Percentiles rank a stretch among this genome's conserved stretches.
phyloP scores from a whole-genome alignment of 2,797 vertebrate species.

The Alfaro cultratus region DNA sequence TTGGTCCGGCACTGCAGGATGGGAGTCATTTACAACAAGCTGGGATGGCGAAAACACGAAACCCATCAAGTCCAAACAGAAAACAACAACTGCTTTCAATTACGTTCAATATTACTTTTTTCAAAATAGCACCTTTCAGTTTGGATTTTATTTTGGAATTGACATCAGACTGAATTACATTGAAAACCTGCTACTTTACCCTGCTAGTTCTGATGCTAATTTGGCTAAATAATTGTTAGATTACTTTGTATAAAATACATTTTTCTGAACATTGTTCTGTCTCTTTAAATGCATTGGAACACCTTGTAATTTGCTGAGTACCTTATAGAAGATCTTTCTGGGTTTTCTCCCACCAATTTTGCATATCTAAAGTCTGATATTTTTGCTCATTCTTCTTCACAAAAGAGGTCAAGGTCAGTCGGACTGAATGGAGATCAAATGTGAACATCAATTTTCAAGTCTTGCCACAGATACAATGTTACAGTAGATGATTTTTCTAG shows the following conservation, averaged over 20 bases:
- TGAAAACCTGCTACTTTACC: background rate
- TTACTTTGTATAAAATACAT: background rate
- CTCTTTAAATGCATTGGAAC: background rate
- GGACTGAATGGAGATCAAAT: background rate
- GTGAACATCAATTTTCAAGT: background rate
- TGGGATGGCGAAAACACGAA: background rate
- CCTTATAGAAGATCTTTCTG: background rate
- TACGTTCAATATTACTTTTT: background rate
- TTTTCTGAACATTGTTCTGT: background rate
- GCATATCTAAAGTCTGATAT: background rate
- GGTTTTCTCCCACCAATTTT: background rate
- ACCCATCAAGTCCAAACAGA: background rate
- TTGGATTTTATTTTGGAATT: background rate
- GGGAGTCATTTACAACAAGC: background rate
- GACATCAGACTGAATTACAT: background rate
- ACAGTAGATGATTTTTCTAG: too few species aligned
- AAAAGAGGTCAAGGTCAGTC: background rate
- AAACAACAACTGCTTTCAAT: background rate
- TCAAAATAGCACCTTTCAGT: background rate
- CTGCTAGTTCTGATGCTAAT: background rate
- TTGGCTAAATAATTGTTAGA: background rate
- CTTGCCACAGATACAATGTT: background rate
- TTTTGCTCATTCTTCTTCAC: background rate
- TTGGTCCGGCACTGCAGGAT: slow-evolving; percentile 7
- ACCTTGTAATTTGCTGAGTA: background rate